Evolutionary conservation across 2,797 vertebrate genomes (phyloP).

Genomic region (Microchirus variegatus): DNA sequence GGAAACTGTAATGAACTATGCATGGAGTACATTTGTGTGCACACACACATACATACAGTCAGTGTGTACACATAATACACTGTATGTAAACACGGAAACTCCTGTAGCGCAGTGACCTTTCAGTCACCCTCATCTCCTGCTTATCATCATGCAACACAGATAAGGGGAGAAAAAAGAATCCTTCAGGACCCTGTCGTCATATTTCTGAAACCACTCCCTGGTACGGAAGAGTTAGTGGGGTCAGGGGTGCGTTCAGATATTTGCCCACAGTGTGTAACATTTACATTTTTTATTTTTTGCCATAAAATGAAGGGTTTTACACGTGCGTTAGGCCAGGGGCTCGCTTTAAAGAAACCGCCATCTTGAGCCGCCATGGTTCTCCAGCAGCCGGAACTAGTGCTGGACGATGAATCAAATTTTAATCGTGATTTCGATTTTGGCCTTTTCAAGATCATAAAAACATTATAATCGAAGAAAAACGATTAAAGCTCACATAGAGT

Average conservation of each 20-base stretch:
- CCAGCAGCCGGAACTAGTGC: too few species aligned
- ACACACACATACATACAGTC: not conserved
- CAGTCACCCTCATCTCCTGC: conserved; percentile 47
- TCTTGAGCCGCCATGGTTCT: too few species aligned
- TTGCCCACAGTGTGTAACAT: too few species aligned
- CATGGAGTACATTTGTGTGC: conserved; percentile 26
- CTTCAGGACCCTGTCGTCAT: conserved; percentile 3
- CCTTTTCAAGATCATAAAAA: too few species aligned
- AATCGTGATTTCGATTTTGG: too few species aligned
- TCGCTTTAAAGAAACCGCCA: too few species aligned
- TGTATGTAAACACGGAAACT: conserved; percentile 16
- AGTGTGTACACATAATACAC: not conserved
- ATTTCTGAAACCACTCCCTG: conserved; percentile 35
- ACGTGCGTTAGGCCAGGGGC: too few species aligned
- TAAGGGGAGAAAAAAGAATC: conserved; percentile 43
- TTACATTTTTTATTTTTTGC: too few species aligned
- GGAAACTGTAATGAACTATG: conserved; percentile 33
- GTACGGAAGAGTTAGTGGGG: conserved; percentile 8
- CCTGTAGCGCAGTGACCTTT: conserved; percentile 52
- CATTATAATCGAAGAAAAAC: too few species aligned
- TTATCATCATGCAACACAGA: conserved; percentile 50
- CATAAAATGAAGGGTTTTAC: too few species aligned
- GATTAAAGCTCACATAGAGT: too few species aligned
- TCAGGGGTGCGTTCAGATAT: conserved; percentile 17
- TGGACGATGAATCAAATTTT: too few species aligned